Conservation (phyloP, 2,888 invertebrate genomes). For the Agonum fuliginosum region DNA sequence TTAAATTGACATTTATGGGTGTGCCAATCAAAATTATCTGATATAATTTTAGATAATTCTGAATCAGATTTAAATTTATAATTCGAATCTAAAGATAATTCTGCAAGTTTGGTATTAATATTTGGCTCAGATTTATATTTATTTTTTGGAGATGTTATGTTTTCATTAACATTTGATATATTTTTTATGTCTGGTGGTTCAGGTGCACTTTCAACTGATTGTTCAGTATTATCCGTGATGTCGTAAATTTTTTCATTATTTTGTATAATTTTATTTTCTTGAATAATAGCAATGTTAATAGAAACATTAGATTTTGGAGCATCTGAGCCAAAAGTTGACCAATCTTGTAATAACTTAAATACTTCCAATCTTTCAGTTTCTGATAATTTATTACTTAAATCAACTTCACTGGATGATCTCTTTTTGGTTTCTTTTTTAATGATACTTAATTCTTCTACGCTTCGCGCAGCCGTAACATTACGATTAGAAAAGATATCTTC, state of each 20-base stretch:
- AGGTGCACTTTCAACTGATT: conserved; percentile 32
- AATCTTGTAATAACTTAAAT: conserved; percentile 70
- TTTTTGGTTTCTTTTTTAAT: conserved; percentile 62
- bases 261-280: conserved; percentile 42
- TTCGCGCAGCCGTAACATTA: conserved; percentile 66
- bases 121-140: conserved; percentile 53
- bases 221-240: conserved; percentile 54
- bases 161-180: background rate
- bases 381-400: conserved; percentile 67
- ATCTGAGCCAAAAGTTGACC: conserved; percentile 71
- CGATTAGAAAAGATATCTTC: conserved; percentile 71
- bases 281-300: conserved; percentile 30
- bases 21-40: conserved; percentile 54
- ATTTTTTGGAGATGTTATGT: background rate
- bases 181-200: background rate
- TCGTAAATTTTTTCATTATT: conserved; percentile 60
- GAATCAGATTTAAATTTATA: conserved; percentile 65
- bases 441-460: conserved; percentile 68
- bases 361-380: conserved; percentile 71
- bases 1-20: conserved; percentile 70
- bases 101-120: conserved; percentile 25
- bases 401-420: conserved; percentile 48
- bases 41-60: conserved; percentile 47
- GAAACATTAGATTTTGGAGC: conserved; percentile 63
- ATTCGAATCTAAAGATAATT: conserved; percentile 22